These are phyloP conservation scores for Laothoe populi DNA, from an alignment of 2,888 invertebrate species.

Conservation along the genomic window DNA sequence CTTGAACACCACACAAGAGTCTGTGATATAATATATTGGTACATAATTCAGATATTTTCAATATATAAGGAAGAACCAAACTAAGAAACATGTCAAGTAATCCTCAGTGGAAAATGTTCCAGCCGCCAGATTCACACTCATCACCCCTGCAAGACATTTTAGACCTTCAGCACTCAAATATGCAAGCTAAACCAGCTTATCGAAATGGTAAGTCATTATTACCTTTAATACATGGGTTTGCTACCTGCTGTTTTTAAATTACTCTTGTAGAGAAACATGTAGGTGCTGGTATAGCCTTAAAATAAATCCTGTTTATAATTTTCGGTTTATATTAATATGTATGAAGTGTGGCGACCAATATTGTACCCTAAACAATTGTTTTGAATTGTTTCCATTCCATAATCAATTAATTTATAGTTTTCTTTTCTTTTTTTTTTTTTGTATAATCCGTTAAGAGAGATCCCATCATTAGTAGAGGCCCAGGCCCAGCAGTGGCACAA, in stretches of 20 bases:
- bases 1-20: constrained; percentile 68
- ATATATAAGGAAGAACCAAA: constrained; percentile 75
- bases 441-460: too few relatives aligned
- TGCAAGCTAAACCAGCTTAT: constrained; percentile 80
- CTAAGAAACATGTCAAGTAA: constrained; percentile 88
- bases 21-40: constrained; percentile 79
- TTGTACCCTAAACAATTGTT: neutral
- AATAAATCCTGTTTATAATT: too few relatives aligned
- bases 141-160: constrained; percentile 93
- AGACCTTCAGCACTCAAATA: constrained; percentile 87
- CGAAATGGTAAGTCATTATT: constrained; percentile 82
- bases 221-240: neutral
- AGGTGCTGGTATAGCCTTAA: too few relatives aligned
- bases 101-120: constrained; percentile 96
- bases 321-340: neutral
- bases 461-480: too few relatives aligned
- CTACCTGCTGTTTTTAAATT: neutral
- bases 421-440: too few relatives aligned
- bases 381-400: too few relatives aligned
- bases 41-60: constrained; percentile 69
- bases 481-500: too few relatives aligned
- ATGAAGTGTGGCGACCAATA: too few relatives aligned
- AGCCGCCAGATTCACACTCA: constrained; percentile 94
- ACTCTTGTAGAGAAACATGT: neutral
- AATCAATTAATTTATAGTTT: too few relatives aligned